Evolutionary conservation across 2,797 vertebrate species (phyloP).

Genomic region (Muraenolepis orangiensis): DNA sequence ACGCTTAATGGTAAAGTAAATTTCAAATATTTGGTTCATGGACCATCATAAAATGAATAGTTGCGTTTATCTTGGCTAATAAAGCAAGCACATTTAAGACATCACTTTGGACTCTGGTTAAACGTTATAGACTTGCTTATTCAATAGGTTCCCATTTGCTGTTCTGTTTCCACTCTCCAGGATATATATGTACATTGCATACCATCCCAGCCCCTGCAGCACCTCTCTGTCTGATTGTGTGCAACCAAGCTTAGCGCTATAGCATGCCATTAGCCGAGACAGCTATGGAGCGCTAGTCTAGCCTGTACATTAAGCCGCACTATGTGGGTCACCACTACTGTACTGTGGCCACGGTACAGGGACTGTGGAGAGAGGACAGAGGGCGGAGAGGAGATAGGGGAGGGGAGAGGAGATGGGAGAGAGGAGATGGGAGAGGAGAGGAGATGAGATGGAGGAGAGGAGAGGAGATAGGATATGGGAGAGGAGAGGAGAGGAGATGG

Average conservation of each 20-base stretch:
- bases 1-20: too few relatives aligned
- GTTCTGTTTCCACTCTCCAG: constrained; percentile 37
- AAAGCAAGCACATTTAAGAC: too few relatives aligned
- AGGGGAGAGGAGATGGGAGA: not conserved
- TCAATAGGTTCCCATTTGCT: constrained; percentile 17
- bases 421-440: too few relatives aligned
- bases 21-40: too few relatives aligned
- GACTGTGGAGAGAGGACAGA: not conserved
- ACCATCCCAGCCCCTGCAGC: not conserved
- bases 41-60: too few relatives aligned
- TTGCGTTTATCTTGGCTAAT: too few relatives aligned
- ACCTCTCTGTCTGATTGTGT: constrained; percentile 4
- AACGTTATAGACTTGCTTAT: too few relatives aligned
- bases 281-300: not conserved
- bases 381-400: not conserved
- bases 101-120: too few relatives aligned
- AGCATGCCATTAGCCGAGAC: not conserved
- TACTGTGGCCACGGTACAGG: too few relatives aligned
- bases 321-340: not conserved
- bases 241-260: not conserved
- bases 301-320: not conserved
- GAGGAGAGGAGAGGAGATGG: too few relatives aligned
- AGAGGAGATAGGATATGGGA: too few relatives aligned
- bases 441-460: too few relatives aligned
- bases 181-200: constrained; percentile 22